These are phyloP conservation scores for Serrognathus titanus DNA, from an alignment of 2,888 invertebrate species.

Conservation along the genomic window DNA sequence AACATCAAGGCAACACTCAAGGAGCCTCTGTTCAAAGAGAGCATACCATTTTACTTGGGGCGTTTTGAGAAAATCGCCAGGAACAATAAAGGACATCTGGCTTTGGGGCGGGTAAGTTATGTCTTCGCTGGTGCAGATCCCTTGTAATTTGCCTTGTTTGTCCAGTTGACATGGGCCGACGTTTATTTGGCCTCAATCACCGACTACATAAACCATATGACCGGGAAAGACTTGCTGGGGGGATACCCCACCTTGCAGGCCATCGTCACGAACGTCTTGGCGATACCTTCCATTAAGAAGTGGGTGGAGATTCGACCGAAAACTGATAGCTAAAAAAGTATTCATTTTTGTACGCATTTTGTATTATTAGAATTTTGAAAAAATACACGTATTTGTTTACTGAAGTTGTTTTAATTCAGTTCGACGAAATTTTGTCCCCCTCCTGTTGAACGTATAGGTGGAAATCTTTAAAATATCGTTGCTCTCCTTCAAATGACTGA, in stretches of 20 bases:
- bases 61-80: slow-evolving; percentile 56
- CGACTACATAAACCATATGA: slow-evolving; percentile 58
- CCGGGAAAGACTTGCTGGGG: slow-evolving; percentile 54
- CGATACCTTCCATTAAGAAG: slow-evolving; percentile 57
- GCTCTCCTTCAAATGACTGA: no score
- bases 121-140: no score
- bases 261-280: slow-evolving; percentile 54
- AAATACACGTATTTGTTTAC: no score
- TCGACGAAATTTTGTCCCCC: no score
- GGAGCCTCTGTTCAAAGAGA: slow-evolving; percentile 49
- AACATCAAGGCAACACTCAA: slow-evolving; percentile 51
- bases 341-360: no score
- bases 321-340: not conserved
- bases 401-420: no score
- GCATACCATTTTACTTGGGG: slow-evolving; percentile 55
- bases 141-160: no score
- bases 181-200: slow-evolving; percentile 57
- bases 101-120: slow-evolving; percentile 37
- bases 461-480: no score
- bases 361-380: no score
- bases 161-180: slow-evolving; percentile 63
- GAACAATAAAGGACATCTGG: slow-evolving; percentile 58
- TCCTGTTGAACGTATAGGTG: no score
- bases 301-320: slow-evolving; percentile 63
- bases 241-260: slow-evolving; percentile 57